These are phyloP conservation scores for Eurystomus glaucurus DNA, from an alignment of 2,797 vertebrate genomes.

Conservation along the genomic window DNA sequence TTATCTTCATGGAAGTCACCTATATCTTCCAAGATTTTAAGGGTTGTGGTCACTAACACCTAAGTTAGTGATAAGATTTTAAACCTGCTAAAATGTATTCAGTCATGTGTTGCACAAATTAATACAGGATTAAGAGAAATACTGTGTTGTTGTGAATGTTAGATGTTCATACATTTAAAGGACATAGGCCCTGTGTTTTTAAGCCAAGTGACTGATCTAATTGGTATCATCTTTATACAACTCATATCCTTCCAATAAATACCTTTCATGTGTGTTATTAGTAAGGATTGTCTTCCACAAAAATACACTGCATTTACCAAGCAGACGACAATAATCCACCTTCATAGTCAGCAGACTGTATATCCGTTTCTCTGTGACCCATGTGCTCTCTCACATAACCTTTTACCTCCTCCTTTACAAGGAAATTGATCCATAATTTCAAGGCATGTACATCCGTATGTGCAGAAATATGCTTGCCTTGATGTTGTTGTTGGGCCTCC, in stretches of 20 bases:
- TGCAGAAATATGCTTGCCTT: background rate
- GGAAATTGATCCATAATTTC: background rate
- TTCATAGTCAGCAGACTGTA: accelerated
- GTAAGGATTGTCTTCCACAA: background rate
- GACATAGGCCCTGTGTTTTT: background rate
- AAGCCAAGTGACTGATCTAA: background rate
- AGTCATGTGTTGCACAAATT: background rate
- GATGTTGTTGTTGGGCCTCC: background rate
- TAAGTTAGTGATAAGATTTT: background rate
- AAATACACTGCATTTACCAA: background rate
- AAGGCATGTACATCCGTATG: accelerated
- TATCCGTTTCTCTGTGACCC: background rate
- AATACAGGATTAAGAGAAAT: background rate
- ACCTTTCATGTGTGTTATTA: background rate
- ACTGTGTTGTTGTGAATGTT: background rate
- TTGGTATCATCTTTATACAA: background rate
- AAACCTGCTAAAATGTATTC: background rate
- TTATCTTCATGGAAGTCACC: background rate
- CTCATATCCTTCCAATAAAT: background rate
- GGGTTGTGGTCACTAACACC: background rate
- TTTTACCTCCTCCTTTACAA: background rate
- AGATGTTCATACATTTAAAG: background rate
- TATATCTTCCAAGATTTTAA: background rate
- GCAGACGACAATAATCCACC: background rate
- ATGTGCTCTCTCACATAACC: background rate